Evolutionary conservation across 2,113 vertebrate species (phyloP).

Genomic region (Burhinus oedicnemus): DNA sequence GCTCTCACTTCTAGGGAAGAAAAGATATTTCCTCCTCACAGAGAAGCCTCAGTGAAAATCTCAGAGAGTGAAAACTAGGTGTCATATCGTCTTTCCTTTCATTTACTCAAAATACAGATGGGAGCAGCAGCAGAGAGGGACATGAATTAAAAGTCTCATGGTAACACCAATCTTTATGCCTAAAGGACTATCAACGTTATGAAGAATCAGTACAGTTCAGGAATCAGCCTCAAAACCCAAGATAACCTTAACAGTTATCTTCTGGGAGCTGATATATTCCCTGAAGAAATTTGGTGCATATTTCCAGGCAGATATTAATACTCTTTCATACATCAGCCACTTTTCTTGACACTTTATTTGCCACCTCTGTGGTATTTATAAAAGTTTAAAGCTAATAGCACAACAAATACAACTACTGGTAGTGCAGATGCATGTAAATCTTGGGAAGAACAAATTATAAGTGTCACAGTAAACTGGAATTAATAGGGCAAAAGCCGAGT

Average conservation of each 20-base stretch:
- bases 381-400: conserved; percentile 37
- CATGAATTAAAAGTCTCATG: background rate
- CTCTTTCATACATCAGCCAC: background rate
- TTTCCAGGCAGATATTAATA: conserved; percentile 22
- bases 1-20: background rate
- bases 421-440: background rate
- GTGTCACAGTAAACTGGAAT: conserved; percentile 1
- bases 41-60: background rate
- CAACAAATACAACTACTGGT: background rate
- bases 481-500: background rate
- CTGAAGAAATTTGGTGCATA: background rate
- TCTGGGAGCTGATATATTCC: background rate
- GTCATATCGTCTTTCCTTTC: background rate
- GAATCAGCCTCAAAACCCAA: background rate
- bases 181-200: background rate
- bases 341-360: conserved; percentile 26
- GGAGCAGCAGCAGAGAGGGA: background rate
- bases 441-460: conserved; percentile 15
- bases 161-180: background rate
- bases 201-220: background rate
- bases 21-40: background rate
- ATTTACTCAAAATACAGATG: background rate
- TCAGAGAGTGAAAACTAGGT: background rate
- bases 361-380: background rate
- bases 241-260: background rate